Evolutionary conservation across 1,140 invertebrate species (phyloP).

Genomic region (Drosophila ercepeae): DNA sequence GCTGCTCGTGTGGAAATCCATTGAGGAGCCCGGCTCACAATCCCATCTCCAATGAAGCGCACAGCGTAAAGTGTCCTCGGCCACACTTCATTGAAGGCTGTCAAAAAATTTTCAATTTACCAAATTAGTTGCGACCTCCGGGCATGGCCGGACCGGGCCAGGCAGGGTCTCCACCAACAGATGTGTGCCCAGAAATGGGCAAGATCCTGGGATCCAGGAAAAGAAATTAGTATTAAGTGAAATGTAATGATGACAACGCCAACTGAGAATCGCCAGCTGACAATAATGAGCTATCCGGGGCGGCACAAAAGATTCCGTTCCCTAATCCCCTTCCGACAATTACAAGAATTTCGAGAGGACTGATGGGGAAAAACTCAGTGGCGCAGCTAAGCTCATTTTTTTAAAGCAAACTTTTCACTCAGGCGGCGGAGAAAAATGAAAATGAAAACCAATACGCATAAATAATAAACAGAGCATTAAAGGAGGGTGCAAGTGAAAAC

Average conservation of each 20-base stretch:
- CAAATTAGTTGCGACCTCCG: slow-evolving; percentile 60
- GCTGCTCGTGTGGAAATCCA: slow-evolving; percentile 77
- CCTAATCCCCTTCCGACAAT: slow-evolving; percentile 38
- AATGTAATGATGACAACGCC: slow-evolving; percentile 75
- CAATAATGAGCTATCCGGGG: slow-evolving; percentile 53
- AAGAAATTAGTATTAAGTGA: slow-evolving; percentile 75
- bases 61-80: slow-evolving; percentile 67
- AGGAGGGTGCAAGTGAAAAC: slow-evolving; percentile 56
- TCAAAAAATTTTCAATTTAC: slow-evolving; percentile 78
- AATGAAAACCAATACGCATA: slow-evolving; percentile 68
- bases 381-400: slow-evolving; percentile 44
- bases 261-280: slow-evolving; percentile 72
- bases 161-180: slow-evolving; percentile 1
- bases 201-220: slow-evolving; percentile 15
- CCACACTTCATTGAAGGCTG: slow-evolving; percentile 78
- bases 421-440: slow-evolving; percentile 36
- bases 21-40: slow-evolving; percentile 22
- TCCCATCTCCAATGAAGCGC: slow-evolving; percentile 60
- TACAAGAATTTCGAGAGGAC: slow-evolving; percentile 27
- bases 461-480: slow-evolving; percentile 59
- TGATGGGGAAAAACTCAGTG: slow-evolving; percentile 1
- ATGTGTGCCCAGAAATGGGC: slow-evolving; percentile 4
- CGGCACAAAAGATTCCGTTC: slow-evolving; percentile 30
- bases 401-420: slow-evolving; percentile 58
- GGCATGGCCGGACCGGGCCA: not conserved